Evolutionary conservation across 1,140 invertebrate species (phyloP).

Genomic region (Sinella curviseta): DNA sequence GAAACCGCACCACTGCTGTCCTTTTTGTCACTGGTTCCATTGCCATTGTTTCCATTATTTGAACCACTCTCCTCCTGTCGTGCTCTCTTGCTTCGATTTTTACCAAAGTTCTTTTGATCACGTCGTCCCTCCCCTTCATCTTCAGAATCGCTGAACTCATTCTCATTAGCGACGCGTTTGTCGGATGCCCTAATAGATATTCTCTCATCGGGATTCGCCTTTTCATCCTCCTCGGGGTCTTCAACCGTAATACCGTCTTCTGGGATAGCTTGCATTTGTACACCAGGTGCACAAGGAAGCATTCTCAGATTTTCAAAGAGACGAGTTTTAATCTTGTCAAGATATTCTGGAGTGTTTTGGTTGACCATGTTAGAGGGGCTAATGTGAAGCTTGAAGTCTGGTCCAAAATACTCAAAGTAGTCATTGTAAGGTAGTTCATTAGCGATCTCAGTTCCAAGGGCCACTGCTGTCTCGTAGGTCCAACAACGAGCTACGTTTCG

Average conservation of each 20-base stretch:
- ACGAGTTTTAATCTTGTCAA: slow-evolving; percentile 93
- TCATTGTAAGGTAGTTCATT: slow-evolving; percentile 99
- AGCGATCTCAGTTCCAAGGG: slow-evolving; percentile 90
- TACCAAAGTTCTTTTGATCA: slow-evolving; percentile 63
- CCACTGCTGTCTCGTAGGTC: slow-evolving; percentile 98
- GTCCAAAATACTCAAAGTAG: slow-evolving; percentile 99
- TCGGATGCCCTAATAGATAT: slow-evolving; percentile 85
- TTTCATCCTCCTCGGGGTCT: slow-evolving; percentile 83
- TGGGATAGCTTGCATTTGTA: slow-evolving; percentile 92
- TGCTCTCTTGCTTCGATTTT: no score
- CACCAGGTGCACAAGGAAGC: slow-evolving; percentile 96
- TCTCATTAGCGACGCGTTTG: slow-evolving; percentile 91
- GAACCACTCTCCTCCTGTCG: no score
- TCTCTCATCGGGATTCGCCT: slow-evolving; percentile 87
- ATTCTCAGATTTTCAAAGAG: slow-evolving; percentile 97
- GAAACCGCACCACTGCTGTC: no score
- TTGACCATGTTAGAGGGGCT: slow-evolving; percentile 99
- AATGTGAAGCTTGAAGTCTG: slow-evolving; percentile 99
- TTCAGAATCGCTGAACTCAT: slow-evolving; percentile 95
- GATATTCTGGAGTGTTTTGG: slow-evolving; percentile 96
- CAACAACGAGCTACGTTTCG: slow-evolving; percentile 97
- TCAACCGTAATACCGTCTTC: slow-evolving; percentile 87
- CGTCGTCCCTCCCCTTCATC: slow-evolving; percentile 86
- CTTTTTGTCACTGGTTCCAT: no score
- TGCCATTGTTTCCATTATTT: no score